phyloP scores from a whole-genome alignment of 2,888 invertebrate species.

The Ophioninae sp. region DNA sequence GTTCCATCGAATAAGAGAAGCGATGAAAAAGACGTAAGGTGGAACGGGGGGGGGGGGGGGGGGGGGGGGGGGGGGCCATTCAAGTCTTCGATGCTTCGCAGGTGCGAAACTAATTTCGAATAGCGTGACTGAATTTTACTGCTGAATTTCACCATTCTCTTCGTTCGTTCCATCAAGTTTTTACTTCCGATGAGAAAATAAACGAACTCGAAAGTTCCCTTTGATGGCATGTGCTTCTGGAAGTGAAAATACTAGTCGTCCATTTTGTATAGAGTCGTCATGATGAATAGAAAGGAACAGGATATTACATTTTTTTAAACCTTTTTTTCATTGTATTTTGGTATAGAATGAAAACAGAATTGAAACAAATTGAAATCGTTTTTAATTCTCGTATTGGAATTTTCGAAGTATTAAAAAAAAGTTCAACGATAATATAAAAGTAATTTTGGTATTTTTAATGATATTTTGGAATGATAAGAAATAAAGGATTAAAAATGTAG shows the following conservation, averaged over 20 bases:
- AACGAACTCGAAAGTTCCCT: neutral
- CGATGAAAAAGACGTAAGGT: conserved; percentile 20
- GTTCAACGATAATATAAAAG: neutral
- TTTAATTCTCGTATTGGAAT: neutral
- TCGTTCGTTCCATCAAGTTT: neutral
- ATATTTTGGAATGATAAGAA: neutral
- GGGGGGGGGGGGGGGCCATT: too few species aligned
- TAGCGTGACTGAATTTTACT: neutral
- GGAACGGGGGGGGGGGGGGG: too few species aligned
- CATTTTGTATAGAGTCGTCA: neutral
- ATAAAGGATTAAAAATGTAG: too few species aligned
- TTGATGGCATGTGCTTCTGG: neutral
- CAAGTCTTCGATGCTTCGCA: conserved; percentile 11
- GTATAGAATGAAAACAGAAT: neutral
- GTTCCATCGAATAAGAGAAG: neutral
- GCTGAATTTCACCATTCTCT: neutral
- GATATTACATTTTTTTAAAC: too few species aligned
- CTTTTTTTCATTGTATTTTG: too few species aligned
- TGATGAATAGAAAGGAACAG: neutral
- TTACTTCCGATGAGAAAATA: neutral
- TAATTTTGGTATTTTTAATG: neutral
- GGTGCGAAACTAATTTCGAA: conserved; percentile 19
- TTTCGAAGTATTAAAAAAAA: neutral
- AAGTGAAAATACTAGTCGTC: neutral
- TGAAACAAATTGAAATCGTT: neutral